Evolutionary conservation across 2,888 invertebrate species (phyloP).

Genomic region (Celastrina argiolus): DNA sequence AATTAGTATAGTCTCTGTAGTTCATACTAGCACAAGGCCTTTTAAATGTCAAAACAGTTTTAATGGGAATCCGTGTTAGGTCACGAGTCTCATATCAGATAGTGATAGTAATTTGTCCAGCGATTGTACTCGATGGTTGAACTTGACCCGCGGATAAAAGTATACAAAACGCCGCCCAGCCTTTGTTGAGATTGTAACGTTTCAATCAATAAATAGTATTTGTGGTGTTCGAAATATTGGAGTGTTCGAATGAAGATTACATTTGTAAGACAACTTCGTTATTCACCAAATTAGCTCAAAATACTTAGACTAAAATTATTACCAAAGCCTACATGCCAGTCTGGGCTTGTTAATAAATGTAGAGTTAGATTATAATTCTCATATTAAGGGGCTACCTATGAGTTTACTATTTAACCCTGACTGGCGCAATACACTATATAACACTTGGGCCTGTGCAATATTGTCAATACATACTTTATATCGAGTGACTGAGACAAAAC

Average conservation of each 20-base stretch:
- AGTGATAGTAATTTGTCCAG: slow-evolving; percentile 59
- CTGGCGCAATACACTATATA: too few relatives aligned
- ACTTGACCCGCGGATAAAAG: slow-evolving; percentile 15
- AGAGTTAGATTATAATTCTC: too few relatives aligned
- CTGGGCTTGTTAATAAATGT: too few relatives aligned
- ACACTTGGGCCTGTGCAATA: too few relatives aligned
- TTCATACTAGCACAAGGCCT: slow-evolving; percentile 53
- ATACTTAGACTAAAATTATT: too few relatives aligned
- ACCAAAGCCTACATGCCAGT: too few relatives aligned
- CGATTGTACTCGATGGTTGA: slow-evolving; percentile 44
- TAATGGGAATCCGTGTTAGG: slow-evolving; percentile 57
- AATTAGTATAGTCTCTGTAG: slow-evolving; percentile 29
- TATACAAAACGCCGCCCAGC: background rate
- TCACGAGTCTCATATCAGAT: slow-evolving; percentile 68
- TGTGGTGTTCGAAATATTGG: background rate
- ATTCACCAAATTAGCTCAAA: too few relatives aligned
- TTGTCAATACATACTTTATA: too few relatives aligned
- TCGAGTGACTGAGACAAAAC: too few relatives aligned
- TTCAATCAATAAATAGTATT: background rate
- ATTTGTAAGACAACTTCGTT: too few relatives aligned
- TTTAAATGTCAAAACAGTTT: slow-evolving; percentile 58
- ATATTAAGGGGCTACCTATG: too few relatives aligned
- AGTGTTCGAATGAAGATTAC: background rate
- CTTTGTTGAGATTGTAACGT: background rate
- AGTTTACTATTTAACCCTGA: too few relatives aligned